Base-by-base conservation (phyloP, 2,888 invertebrate species). In the Heterodera filipjevi region DNA sequence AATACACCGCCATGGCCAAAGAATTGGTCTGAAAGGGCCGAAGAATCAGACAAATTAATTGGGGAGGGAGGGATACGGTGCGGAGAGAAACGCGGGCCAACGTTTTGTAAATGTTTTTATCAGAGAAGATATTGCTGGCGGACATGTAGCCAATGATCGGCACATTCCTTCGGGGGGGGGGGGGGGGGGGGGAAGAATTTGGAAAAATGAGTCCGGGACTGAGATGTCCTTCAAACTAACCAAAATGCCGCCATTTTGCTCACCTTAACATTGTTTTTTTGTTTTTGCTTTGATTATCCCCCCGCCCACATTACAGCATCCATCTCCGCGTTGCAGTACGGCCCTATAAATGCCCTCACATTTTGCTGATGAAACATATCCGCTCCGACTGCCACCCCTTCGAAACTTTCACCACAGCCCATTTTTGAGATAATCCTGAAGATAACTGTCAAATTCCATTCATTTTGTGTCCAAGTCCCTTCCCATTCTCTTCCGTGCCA, bases 91-190 rank as follows among this genome's bases (percentile, higher is more conserved):
- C 86, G 70, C 88, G 80, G 3, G 88, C 85, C 76, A 88, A 75
- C 0, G 88, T 88, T 79, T 88, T 87, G 81, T 87, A 87, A 44
- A 88, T 81, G 30, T 82, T 81, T 75, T 88, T 88, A 76, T 88
- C 88, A 0, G 87, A 84, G 76, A 88, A 87, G n/a, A 81, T 80
- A 39, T 85, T 66, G 35, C 82, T 85, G 16, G 88, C 86, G 14
- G 88, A 86, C 86, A 88, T 88, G 82, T 88, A 88, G 33, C 88
- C 88, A 66, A 88, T 82, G 64, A 89, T 85, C 3, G 88, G 88
- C 71, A 88, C 83, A 79, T 88, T 88, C 79, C 75, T 75, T 73
- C 14, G 35, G 2, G n/a, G n/a, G n/a, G n/a, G n/a, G n/a, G n/a
- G 27, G 49, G 39, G 39, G 39, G 53, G n/a, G n/a, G n/a, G 27